Evolutionary conservation across 2,797 vertebrate genomes (phyloP).

Genomic region (Mareca penelope): DNA sequence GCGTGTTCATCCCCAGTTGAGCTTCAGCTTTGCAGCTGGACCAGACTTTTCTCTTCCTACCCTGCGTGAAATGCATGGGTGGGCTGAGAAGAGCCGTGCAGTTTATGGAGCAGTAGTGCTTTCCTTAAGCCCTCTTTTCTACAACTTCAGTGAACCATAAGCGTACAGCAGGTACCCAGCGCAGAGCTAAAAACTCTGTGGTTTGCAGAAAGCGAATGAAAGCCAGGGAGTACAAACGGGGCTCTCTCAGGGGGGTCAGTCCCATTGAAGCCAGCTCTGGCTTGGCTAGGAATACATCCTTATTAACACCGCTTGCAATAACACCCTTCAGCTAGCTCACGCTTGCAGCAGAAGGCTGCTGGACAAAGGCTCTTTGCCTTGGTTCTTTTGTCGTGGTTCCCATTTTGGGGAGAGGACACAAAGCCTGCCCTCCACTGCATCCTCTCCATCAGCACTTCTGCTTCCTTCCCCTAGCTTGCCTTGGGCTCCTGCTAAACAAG

Average conservation of each 20-base stretch:
- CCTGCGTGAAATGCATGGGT: neutral
- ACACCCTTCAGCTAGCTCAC: neutral
- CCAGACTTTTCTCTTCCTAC: neutral
- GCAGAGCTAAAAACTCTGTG: neutral
- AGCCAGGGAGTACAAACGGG: neutral
- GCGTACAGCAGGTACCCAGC: neutral
- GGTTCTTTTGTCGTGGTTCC: neutral
- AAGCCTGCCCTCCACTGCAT: neutral
- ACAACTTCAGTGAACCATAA: neutral
- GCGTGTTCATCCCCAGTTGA: neutral
- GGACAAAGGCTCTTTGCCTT: neutral
- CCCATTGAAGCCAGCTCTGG: neutral
- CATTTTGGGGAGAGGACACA: conserved; percentile 18
- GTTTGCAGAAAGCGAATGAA: neutral
- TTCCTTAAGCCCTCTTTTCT: neutral
- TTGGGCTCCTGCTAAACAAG: conserved; percentile 57
- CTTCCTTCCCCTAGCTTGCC: conserved; percentile 55
- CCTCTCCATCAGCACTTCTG: neutral
- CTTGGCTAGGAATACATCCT: neutral
- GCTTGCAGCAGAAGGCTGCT: conserved; percentile 17
- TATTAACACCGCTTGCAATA: neutral
- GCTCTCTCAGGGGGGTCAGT: neutral
- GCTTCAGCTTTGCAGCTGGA: neutral
- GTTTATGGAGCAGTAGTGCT: neutral
- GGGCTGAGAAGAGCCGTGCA: neutral